phyloP scores from a whole-genome alignment of 1,140 invertebrate species.

The Drosophila truncata region DNA sequence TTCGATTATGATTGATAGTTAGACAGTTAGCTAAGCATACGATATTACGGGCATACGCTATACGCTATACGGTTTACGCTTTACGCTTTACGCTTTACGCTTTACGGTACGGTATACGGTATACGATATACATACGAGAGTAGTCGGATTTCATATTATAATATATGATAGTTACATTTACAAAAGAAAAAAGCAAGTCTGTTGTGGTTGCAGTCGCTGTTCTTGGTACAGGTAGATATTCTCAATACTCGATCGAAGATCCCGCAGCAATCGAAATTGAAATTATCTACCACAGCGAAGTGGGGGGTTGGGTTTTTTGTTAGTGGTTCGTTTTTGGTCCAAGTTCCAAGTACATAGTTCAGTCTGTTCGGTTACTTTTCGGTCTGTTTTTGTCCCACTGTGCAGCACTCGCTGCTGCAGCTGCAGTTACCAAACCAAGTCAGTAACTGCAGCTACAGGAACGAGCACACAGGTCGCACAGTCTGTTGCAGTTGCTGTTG shows the following conservation, averaged over 20 bases:
- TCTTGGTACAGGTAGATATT: conserved; percentile 64
- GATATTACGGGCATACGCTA: conserved; percentile 37
- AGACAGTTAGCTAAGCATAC: conserved; percentile 56
- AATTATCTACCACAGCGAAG: conserved; percentile 69
- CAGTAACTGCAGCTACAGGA: conserved; percentile 19
- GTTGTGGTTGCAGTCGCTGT: conserved; percentile 39
- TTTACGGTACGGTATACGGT: conserved; percentile 9
- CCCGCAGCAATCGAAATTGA: conserved; percentile 75
- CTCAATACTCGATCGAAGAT: conserved; percentile 64
- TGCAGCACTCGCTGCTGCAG: conserved; percentile 42
- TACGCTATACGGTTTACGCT: conserved; percentile 1
- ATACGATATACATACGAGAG: conserved; percentile 65
- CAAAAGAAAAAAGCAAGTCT: conserved; percentile 82
- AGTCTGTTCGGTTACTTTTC: neutral
- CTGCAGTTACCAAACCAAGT: conserved; percentile 8
- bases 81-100: too few relatives aligned
- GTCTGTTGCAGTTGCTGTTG: neutral
- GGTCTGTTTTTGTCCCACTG: conserved; percentile 23
- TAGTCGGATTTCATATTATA: conserved; percentile 43
- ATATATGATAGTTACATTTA: conserved; percentile 65
- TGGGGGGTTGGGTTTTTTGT: too few relatives aligned
- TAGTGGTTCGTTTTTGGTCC: neutral
- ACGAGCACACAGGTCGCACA: neutral
- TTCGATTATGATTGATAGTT: conserved; percentile 44
- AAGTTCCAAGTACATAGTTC: neutral